Percentiles rank a stretch among this genome's conserved stretches.
Conservation (phyloP, 2,797 vertebrate species). For the Fistularia commersonii region DNA sequence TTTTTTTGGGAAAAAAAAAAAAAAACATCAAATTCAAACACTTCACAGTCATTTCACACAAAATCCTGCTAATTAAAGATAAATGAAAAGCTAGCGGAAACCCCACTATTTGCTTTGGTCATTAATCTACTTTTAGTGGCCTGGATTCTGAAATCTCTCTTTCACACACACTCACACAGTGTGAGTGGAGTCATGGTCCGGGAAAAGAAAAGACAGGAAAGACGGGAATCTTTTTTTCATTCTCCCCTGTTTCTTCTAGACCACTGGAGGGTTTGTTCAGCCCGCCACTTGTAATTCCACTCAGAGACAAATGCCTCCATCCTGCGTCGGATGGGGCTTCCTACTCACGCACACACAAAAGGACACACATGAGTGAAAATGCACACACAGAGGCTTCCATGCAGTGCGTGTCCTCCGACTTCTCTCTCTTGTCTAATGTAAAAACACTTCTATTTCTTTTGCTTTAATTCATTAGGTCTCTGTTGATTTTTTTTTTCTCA, state of each 20-base stretch:
- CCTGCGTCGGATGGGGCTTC: constrained; percentile 53
- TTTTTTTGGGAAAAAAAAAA: constrained; percentile 12
- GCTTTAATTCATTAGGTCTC: no score
- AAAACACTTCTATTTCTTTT: constrained; percentile 16
- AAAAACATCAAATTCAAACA: background rate
- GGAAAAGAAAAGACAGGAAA: constrained; percentile 46
- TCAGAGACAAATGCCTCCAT: constrained; percentile 72
- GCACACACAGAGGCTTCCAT: constrained; percentile 15
- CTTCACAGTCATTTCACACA: background rate
- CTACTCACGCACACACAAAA: constrained; percentile 42
- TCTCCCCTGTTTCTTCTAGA: constrained; percentile 41
- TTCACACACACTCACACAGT: background rate
- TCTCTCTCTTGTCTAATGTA: constrained; percentile 3
- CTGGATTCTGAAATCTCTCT: no score
- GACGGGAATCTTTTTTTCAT: constrained; percentile 39
- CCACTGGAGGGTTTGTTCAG: constrained; percentile 67
- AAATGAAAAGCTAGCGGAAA: no score
- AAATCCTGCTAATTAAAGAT: no score
- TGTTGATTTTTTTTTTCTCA: constrained; percentile 1
- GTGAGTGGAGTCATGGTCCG: constrained; percentile 10
- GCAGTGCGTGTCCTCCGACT: constrained; percentile 13
- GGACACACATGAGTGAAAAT: constrained; percentile 16
- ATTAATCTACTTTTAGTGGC: constrained; percentile 7
- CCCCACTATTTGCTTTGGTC: constrained; percentile 7
- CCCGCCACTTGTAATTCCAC: constrained; percentile 74